Conservation (phyloP, 2,888 invertebrate species). For the Agapostemon virescens region DNA sequence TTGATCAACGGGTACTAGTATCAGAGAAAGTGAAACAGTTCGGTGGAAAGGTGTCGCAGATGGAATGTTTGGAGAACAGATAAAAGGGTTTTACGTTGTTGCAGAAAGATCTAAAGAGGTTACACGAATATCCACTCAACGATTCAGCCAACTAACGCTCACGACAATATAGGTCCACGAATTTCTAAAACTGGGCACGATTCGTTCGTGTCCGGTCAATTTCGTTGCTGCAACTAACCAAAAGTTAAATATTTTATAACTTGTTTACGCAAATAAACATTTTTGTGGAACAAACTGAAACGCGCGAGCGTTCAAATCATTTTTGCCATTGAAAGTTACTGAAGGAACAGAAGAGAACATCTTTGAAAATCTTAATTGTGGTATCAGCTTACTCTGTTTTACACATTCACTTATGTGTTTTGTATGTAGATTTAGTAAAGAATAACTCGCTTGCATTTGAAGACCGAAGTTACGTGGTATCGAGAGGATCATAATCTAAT, state of each 20-base stretch:
- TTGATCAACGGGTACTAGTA: constrained; percentile 70
- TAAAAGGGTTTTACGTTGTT: constrained; percentile 33
- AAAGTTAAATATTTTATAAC: not conserved
- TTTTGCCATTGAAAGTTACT: not conserved
- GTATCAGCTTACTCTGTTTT: too few relatives aligned
- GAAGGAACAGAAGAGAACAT: not conserved
- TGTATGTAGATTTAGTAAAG: too few relatives aligned
- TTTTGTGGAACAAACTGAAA: not conserved
- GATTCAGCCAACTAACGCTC: constrained; percentile 23
- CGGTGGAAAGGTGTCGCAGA: constrained; percentile 32
- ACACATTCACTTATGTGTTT: too few relatives aligned
- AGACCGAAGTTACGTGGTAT: too few relatives aligned
- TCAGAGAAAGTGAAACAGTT: constrained; percentile 30
- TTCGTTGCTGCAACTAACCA: not conserved
- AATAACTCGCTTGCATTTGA: too few relatives aligned
- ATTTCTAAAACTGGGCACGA: constrained; percentile 52
- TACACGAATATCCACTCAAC: constrained; percentile 68
- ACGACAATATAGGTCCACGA: constrained; percentile 32
- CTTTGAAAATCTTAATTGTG: not conserved
- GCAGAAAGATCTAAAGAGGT: constrained; percentile 38
- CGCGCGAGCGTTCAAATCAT: not conserved
- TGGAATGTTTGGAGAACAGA: constrained; percentile 46
- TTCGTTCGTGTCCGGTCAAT: constrained; percentile 12
- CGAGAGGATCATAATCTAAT: too few relatives aligned
- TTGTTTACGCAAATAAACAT: not conserved